A percentile compares a stretch with the other conserved stretches of the same genome.
phyloP scores from a whole-genome alignment of 2,797 vertebrate genomes.

The Chiropotes sagulatus region DNA sequence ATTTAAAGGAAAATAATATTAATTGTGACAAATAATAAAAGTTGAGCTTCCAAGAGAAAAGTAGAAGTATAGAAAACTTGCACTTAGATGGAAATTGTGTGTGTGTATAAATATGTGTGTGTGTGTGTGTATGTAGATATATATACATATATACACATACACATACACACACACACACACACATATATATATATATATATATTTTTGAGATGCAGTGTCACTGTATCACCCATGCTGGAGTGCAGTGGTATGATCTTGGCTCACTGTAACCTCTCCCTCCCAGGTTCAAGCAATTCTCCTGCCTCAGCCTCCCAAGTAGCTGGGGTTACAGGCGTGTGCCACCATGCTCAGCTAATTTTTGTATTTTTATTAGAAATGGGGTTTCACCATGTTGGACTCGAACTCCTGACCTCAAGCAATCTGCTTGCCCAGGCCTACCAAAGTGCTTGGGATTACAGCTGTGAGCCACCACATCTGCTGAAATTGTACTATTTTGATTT shows the following conservation, averaged over 20 bases:
- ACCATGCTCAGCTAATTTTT: neutral
- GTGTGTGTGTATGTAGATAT: too few relatives aligned
- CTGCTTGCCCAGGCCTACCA: neutral
- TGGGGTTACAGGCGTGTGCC: neutral
- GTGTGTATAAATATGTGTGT: too few relatives aligned
- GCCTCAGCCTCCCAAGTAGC: neutral
- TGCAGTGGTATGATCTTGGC: neutral
- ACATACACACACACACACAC: too few relatives aligned
- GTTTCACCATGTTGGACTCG: neutral
- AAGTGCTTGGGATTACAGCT: neutral
- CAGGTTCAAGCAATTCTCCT: neutral
- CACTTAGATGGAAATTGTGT: slow-evolving; percentile 9
- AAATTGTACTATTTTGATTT: slow-evolving; percentile 18
- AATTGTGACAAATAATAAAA: neutral
- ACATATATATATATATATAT: too few relatives aligned
- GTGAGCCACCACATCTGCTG: neutral
- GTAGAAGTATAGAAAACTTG: neutral
- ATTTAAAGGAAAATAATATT: slow-evolving; percentile 44
- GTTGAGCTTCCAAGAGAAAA: neutral
- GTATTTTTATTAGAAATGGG: neutral
- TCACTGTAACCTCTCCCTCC: neutral
- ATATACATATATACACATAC: too few relatives aligned
- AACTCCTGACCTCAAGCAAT: neutral
- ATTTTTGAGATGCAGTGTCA: neutral
- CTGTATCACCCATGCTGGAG: neutral